These are phyloP conservation scores for Bufo bufo DNA, from an alignment of 2,113 vertebrate genomes.

Conservation along the genomic window DNA sequence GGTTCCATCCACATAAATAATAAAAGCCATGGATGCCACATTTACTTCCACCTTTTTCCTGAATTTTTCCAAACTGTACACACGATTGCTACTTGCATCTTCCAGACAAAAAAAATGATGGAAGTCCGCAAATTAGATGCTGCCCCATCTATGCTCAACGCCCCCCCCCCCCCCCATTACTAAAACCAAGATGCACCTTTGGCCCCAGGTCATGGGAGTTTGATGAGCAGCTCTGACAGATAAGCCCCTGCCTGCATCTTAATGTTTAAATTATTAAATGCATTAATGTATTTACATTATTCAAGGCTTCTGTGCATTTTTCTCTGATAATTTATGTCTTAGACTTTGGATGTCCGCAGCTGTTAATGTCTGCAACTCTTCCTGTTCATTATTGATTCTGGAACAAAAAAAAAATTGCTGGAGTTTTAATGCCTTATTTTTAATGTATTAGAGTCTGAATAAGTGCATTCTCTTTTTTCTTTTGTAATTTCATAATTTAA, in stretches of 20 bases:
- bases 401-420: slow-evolving; percentile 83
- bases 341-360: slow-evolving; percentile 96
- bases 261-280: slow-evolving; percentile 99
- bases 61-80: too few relatives aligned
- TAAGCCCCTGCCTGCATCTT: slow-evolving; percentile 82
- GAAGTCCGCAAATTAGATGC: neutral
- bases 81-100: neutral
- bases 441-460: slow-evolving; percentile 99
- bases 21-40: too few relatives aligned
- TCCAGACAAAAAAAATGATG: neutral
- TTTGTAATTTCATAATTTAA: slow-evolving; percentile 99
- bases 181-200: neutral
- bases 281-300: slow-evolving; percentile 99
- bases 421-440: slow-evolving; percentile 94
- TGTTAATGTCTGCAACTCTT: slow-evolving; percentile 93
- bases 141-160: neutral
- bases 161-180: neutral
- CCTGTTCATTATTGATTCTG: slow-evolving; percentile 99
- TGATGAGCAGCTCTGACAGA: slow-evolving; percentile 45
- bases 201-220: slow-evolving; percentile 3
- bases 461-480: slow-evolving; percentile 99
- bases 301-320: slow-evolving; percentile 99
- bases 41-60: too few relatives aligned
- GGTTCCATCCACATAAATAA: too few relatives aligned
- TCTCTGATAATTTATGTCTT: slow-evolving; percentile 99